Percentiles rank a stretch among this genome's conserved stretches.
Evolutionary conservation across 2,888 invertebrate genomes (phyloP).

Genomic region (Teleiodes luculella): DNA sequence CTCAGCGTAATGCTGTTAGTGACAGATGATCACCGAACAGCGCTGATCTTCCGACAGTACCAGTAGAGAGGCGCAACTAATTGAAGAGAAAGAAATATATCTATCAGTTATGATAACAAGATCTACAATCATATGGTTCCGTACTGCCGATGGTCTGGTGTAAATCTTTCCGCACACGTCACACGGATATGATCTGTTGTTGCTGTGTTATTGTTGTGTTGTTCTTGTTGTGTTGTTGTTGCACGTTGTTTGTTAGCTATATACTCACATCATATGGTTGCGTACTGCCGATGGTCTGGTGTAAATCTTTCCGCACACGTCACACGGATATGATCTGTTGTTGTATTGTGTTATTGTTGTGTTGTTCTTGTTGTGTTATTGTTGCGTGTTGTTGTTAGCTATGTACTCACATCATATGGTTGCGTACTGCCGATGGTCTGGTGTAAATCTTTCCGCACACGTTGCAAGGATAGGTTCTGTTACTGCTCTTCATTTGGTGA

Average conservation of each 20-base stretch:
- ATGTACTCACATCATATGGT: conserved; percentile 62
- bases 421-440: conserved; percentile 49
- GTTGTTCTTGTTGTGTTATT: too few relatives aligned
- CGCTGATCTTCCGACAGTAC: too few relatives aligned
- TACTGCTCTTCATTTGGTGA: conserved; percentile 39
- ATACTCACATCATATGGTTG: conserved; percentile 64
- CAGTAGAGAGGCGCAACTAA: too few relatives aligned
- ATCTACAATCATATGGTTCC: conserved; percentile 68
- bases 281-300: conserved; percentile 47
- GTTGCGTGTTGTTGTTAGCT: too few relatives aligned
- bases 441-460: conserved; percentile 52
- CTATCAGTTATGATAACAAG: too few relatives aligned
- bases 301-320: background rate
- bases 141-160: conserved; percentile 43
- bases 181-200: conserved; percentile 42
- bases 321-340: background rate
- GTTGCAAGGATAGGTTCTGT: conserved; percentile 43
- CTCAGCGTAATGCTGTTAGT: too few relatives aligned
- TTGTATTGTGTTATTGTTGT: too few relatives aligned
- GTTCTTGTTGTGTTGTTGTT: background rate
- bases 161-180: conserved; percentile 54
- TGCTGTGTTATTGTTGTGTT: too few relatives aligned
- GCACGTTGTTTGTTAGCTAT: background rate
- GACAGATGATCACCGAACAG: too few relatives aligned
- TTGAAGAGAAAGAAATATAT: too few relatives aligned